phyloP scores from a whole-genome alignment of 2,113 vertebrate genomes.

The Tenrec ecaudatus region DNA sequence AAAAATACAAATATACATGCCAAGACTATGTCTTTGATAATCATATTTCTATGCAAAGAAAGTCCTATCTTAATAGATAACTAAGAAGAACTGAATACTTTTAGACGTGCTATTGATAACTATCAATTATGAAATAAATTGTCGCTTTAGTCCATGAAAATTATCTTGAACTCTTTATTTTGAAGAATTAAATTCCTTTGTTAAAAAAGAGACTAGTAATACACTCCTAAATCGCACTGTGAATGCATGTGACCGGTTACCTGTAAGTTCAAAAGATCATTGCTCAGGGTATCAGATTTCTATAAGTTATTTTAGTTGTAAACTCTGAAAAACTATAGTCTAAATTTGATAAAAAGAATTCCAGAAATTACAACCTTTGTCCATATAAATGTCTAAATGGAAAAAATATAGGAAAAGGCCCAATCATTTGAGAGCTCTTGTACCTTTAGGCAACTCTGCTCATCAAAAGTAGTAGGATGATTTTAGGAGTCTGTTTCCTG shows the following conservation, averaged over 20 bases:
- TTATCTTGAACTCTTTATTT: conserved; percentile 1
- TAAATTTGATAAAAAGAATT: conserved; percentile 22
- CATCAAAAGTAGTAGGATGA: background rate
- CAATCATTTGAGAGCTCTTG: background rate
- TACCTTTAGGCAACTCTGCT: conserved; percentile 18
- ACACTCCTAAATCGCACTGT: background rate
- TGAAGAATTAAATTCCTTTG: conserved; percentile 21
- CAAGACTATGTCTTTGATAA: background rate
- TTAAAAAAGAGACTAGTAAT: conserved; percentile 1
- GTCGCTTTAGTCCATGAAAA: background rate
- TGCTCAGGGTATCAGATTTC: conserved; percentile 32
- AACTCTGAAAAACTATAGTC: background rate
- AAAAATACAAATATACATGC: background rate
- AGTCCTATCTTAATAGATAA: background rate
- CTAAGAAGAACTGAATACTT: conserved; percentile 12
- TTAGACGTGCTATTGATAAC: conserved; percentile 15
- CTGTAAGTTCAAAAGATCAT: conserved; percentile 7
- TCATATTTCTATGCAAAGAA: conserved; percentile 43
- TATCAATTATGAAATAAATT: conserved; percentile 4
- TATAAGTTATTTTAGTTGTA: background rate
- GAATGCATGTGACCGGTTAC: background rate
- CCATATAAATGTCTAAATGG: background rate
- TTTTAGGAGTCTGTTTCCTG: background rate
- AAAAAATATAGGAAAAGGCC: conserved; percentile 9
- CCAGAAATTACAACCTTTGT: conserved; percentile 20